Evolutionary conservation across 2,888 invertebrate genomes (phyloP).

Genomic region (Trissolcus japonicus): DNA sequence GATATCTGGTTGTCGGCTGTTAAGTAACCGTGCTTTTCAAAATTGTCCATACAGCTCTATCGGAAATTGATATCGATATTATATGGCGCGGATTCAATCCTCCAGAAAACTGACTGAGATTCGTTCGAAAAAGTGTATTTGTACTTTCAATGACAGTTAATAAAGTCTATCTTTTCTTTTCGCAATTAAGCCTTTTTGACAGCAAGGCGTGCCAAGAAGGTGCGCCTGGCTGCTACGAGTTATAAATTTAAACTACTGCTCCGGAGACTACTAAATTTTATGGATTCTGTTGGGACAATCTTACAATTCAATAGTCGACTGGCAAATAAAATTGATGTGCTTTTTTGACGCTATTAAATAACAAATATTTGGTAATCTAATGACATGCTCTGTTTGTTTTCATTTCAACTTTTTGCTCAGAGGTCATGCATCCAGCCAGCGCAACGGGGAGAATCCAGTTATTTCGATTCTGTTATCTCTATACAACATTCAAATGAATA

Average conservation of each 20-base stretch:
- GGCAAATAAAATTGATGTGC: too few relatives aligned
- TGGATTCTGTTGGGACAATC: background rate
- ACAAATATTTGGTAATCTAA: too few relatives aligned
- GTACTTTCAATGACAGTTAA: background rate
- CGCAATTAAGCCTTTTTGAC: background rate
- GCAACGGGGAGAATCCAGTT: too few relatives aligned
- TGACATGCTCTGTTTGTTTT: too few relatives aligned
- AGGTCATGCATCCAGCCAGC: too few relatives aligned
- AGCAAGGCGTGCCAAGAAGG: conserved; percentile 5
- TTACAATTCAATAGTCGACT: too few relatives aligned
- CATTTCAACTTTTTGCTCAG: too few relatives aligned
- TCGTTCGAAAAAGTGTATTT: background rate
- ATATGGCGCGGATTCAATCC: background rate
- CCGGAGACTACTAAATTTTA: background rate
- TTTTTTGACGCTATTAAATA: too few relatives aligned
- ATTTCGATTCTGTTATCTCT: too few relatives aligned
- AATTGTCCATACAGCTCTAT: conserved; percentile 17
- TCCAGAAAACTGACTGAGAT: background rate
- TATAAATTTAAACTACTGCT: background rate
- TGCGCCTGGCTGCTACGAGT: background rate
- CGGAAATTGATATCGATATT: conserved; percentile 11
- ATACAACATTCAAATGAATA: too few relatives aligned
- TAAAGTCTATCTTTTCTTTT: background rate
- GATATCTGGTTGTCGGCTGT: conserved; percentile 29
- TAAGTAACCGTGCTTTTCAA: conserved; percentile 36